Percentiles rank a stretch among this genome's conserved stretches.
Conservation (phyloP, 1,140 invertebrate genomes). For the Glossosoma conforme region DNA sequence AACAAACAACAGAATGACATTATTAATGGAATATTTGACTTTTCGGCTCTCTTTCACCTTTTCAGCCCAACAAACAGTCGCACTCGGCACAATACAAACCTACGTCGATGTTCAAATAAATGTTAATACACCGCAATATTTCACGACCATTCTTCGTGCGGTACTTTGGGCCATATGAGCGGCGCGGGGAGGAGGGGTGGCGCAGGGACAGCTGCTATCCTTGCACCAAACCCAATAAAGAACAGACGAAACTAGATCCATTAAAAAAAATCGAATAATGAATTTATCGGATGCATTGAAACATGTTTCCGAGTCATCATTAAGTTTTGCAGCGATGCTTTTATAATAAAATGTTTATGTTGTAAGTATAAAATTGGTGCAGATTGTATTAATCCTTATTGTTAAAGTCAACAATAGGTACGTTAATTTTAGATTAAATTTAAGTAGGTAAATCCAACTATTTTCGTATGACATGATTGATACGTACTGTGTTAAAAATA, state of each 20-base stretch:
- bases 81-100: conserved; percentile 22
- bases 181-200: not conserved
- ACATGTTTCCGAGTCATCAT: too few species aligned
- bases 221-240: not conserved
- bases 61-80: conserved; percentile 28
- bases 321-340: too few species aligned
- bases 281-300: too few species aligned
- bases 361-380: too few species aligned
- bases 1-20: conserved; percentile 21
- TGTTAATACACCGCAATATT: conserved; percentile 31
- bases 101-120: conserved; percentile 29
- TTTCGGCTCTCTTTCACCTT: conserved; percentile 29
- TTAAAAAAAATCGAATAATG: too few species aligned
- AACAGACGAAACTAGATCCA: not conserved
- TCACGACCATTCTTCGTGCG: conserved; percentile 29
- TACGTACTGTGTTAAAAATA: too few species aligned
- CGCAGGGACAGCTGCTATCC: not conserved
- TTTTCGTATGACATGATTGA: too few species aligned
- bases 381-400: too few species aligned
- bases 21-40: conserved; percentile 31
- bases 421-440: too few species aligned
- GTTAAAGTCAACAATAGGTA: too few species aligned
- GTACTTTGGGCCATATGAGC: conserved; percentile 13
- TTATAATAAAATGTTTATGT: too few species aligned
- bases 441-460: too few species aligned